Base-by-base conservation (phyloP, 2,888 invertebrate genomes). In the Sesia apiformis region DNA sequence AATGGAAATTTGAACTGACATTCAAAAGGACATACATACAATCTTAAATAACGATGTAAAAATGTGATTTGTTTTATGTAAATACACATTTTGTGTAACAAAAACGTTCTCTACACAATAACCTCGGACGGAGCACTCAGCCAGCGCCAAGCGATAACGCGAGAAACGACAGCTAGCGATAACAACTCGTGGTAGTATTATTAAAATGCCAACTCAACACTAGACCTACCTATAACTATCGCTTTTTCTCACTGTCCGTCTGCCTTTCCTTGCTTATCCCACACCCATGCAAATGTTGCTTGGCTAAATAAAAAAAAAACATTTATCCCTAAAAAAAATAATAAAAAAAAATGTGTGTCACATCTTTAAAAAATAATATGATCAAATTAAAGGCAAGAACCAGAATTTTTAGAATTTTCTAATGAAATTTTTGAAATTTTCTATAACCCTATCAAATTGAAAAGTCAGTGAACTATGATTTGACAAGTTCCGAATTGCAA, bases 151-250 rank as follows among this genome's bases (percentile, higher is more conserved):
- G 69, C 81, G 87, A 84, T 85, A 86, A 80, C 81, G 72, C 76
- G 70, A 67, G 23, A 23, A 23, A 23, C 23, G 23, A 23, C 23
- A 23, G 68, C 63, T 6, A 61, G 64, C 77, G 80, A 83, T 83
- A 84, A 83, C 82, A 73, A 73, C 74, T 78, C 74, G 73, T 73
- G 72, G 72, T 77, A 75, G 72, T 72, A 74, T 72, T 75, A 77
- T 81, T 83, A 84, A 79, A 75, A 78, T 84, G 87, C 87, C 88
- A 86, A 85, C 87, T 81, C 87, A 80, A 84, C 85, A 76, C 66
- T 65, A 79, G 76, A 88, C 87, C 85, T 87, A 87, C 79, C 86
- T 88, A 88, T 87, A 87, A 72, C 81, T 87, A 86, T 75, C 69
- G 75, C 74, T 72, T 77, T 78, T 76, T 71, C 70, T 74, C 73